Percentiles rank a stretch among this genome's conserved stretches.
Evolutionary conservation across 2,888 invertebrate genomes (phyloP).

Genomic region (Chymomyza fuscimana): DNA sequence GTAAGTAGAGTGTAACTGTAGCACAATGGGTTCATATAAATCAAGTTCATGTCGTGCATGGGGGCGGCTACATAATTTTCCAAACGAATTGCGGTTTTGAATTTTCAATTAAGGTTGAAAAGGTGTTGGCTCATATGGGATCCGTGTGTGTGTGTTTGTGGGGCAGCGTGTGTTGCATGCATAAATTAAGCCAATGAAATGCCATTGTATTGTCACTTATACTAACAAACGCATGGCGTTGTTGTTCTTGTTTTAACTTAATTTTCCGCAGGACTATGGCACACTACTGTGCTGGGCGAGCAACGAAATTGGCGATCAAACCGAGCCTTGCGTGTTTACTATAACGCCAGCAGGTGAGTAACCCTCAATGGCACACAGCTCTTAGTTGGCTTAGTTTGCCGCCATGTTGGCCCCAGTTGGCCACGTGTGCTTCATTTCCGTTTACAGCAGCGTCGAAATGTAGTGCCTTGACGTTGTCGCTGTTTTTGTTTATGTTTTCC

Average conservation of each 20-base stretch:
- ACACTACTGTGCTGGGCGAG: conserved; percentile 87
- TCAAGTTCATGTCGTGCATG: conserved; percentile 31
- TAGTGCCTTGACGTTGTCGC: not conserved
- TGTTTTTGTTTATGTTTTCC: conserved; percentile 59
- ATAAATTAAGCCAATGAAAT: conserved; percentile 70
- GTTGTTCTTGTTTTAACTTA: conserved; percentile 2
- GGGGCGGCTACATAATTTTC: conserved; percentile 72
- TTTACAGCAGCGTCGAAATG: conserved; percentile 1
- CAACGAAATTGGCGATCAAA: conserved; percentile 87
- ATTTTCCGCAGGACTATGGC: conserved; percentile 83
- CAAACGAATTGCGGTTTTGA: conserved; percentile 77
- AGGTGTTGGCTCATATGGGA: conserved; percentile 45
- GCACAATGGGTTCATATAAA: conserved; percentile 40
- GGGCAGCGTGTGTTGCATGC: conserved; percentile 53
- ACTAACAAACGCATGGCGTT: conserved; percentile 9
- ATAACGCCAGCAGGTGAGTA: conserved; percentile 86
- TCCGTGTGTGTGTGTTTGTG: not conserved
- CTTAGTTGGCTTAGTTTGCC: not conserved
- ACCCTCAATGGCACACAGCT: not conserved
- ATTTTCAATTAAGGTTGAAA: conserved; percentile 70
- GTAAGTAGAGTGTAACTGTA: conserved; percentile 69
- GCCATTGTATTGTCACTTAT: conserved; percentile 64
- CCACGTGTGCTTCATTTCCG: conserved; percentile 13
- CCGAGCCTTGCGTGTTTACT: conserved; percentile 87
- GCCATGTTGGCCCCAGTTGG: conserved; percentile 11